Evolutionary conservation across 2,888 invertebrate genomes (phyloP).

Genomic region (Drosophila monieri): DNA sequence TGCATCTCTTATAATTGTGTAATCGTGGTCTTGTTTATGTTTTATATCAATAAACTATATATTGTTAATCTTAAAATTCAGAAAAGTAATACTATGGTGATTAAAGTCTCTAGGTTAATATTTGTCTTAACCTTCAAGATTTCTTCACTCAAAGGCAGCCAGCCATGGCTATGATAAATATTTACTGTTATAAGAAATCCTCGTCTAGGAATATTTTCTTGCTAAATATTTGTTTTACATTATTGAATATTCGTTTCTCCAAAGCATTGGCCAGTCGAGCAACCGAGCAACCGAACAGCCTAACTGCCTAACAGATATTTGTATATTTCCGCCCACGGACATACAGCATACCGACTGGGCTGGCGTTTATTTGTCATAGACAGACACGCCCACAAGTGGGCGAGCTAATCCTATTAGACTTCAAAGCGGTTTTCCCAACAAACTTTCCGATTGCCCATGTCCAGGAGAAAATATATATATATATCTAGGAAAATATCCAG

Average conservation of each 20-base stretch:
- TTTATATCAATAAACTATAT: slow-evolving; percentile 12
- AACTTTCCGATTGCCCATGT: slow-evolving; percentile 62
- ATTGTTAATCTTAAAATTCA: not conserved
- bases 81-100: not conserved
- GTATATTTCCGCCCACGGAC: slow-evolving; percentile 7
- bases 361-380: slow-evolving; percentile 60
- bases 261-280: slow-evolving; percentile 35
- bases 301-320: slow-evolving; percentile 14
- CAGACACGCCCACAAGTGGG: slow-evolving; percentile 52
- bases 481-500: slow-evolving; percentile 6
- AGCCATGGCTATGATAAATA: slow-evolving; percentile 27
- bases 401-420: slow-evolving; percentile 76
- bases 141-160: not conserved
- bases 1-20: slow-evolving; percentile 6
- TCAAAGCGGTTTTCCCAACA: slow-evolving; percentile 74
- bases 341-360: not conserved
- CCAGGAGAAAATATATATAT: slow-evolving; percentile 33
- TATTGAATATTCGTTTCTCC: slow-evolving; percentile 64
- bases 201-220: slow-evolving; percentile 43
- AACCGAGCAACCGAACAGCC: not conserved
- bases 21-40: not conserved
- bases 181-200: slow-evolving; percentile 42
- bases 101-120: not conserved
- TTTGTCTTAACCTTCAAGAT: not conserved
- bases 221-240: slow-evolving; percentile 61